Evolutionary conservation across 2,797 vertebrate genomes (phyloP), one percentile per base, ranked within the genome.

Genomic region (Momotus momota): DNA sequence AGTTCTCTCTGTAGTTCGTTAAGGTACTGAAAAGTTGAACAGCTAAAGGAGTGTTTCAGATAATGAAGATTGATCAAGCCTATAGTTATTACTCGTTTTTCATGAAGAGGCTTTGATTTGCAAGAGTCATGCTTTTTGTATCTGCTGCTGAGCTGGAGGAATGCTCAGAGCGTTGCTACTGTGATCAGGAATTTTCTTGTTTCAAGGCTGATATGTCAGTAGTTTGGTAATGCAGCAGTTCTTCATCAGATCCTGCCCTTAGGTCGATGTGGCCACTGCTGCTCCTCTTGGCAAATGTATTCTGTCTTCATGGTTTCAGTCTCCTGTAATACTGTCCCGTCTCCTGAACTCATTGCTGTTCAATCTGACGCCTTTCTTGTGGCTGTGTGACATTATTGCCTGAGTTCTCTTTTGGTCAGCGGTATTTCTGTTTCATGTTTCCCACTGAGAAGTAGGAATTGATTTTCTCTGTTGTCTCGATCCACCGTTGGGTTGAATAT

Each of bases 321-420:
- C 20, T 84, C 41, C 49, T 3, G 3, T 1, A 6, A 3, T 49
- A 10, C 23, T 65, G 19, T 49, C 49, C 2, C 1, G 4, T 77
- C 11, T n/a, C 15, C 22, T 22, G n/a, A 49, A 13, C 27, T 48
- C 23, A 3, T 4, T 1, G 0, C 5, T 38, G 67, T 12, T 43
- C 40, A 13, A 0, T 12, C 13, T 46, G 21, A 38, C 23, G 12
- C 25, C 41, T 27, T 79, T 25, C 29, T 70, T 1, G 0, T 81
- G 71, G 17, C 3, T 0, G 0, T 19, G 4, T 19, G 58, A 8
- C 9, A 1, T 6, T 17, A 3, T 64, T 12, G 4, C 45, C 52
- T 1, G 8, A 48, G 14, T 21, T 82, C 14, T 51, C 41, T 64
- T 74, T 51, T 41, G n/a, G 27, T 55, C n/a, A 5, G 8, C 45